Percentiles rank a stretch among this genome's conserved stretches.
These are phyloP conservation scores for Deroplatys truncata DNA, from an alignment of 2,888 invertebrate species.

Conservation along the genomic window DNA sequence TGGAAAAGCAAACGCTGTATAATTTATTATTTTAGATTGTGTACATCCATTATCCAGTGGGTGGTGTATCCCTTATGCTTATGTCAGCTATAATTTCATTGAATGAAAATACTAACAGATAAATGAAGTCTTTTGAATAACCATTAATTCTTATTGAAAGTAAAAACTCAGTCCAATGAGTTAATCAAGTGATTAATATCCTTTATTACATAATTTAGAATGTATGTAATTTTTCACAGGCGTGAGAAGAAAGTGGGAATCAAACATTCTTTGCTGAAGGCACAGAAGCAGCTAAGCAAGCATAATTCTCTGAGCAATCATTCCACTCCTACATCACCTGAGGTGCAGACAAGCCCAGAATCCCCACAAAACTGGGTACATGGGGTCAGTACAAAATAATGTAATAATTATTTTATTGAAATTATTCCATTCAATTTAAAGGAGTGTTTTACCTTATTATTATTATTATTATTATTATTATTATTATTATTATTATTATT, in stretches of 20 bases:
- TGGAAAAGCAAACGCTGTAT: too few relatives aligned
- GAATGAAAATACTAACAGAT: too few relatives aligned
- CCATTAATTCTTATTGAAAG: too few relatives aligned
- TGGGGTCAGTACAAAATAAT: slow-evolving; percentile 22
- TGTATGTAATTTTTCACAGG: slow-evolving; percentile 39
- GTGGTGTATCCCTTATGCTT: too few relatives aligned
- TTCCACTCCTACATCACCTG: slow-evolving; percentile 46
- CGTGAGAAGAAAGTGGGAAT: slow-evolving; percentile 54
- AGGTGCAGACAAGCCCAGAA: slow-evolving; percentile 47
- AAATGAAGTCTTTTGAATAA: too few relatives aligned
- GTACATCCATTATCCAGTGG: too few relatives aligned
- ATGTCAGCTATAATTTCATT: too few relatives aligned
- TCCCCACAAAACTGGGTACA: slow-evolving; percentile 32
- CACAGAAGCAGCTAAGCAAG: slow-evolving; percentile 50
- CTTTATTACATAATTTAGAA: background rate
- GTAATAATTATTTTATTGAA: background rate
- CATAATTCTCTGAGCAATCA: slow-evolving; percentile 38
- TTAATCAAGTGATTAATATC: too few relatives aligned
- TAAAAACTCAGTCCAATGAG: too few relatives aligned
- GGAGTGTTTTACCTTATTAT: background rate
- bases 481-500: too few relatives aligned
- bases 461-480: too few relatives aligned
- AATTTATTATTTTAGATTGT: too few relatives aligned
- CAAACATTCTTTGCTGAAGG: slow-evolving; percentile 52
- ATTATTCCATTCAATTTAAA: background rate